A percentile compares a stretch with the other conserved stretches of the same genome.
Conservation (phyloP, 2,888 invertebrate genomes). For the Heliconius sara region DNA sequence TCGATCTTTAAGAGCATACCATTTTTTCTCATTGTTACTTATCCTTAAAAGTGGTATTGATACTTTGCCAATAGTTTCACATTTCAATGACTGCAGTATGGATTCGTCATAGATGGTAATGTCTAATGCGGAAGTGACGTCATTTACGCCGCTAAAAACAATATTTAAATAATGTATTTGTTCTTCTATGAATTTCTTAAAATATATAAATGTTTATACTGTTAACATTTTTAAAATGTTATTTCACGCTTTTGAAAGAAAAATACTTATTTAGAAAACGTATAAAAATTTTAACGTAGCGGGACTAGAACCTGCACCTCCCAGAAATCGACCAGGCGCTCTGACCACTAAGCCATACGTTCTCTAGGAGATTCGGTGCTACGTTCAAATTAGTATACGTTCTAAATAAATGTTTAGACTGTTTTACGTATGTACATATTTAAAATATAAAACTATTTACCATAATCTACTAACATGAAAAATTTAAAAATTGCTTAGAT, state of each 20-base stretch:
- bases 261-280: too few species aligned
- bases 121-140: slow-evolving; percentile 74
- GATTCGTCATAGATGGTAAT: slow-evolving; percentile 74
- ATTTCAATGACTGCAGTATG: slow-evolving; percentile 63
- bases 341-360: too few species aligned
- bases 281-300: too few species aligned
- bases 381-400: too few species aligned
- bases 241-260: too few species aligned
- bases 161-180: background rate
- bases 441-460: background rate
- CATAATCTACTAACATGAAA: background rate
- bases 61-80: slow-evolving; percentile 71
- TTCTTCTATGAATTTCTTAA: background rate
- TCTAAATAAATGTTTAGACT: background rate
- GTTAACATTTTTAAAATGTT: too few species aligned
- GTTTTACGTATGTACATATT: background rate
- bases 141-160: slow-evolving; percentile 67
- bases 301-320: too few species aligned
- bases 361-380: too few species aligned
- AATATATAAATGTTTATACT: slow-evolving; percentile 1
- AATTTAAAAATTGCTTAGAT: background rate
- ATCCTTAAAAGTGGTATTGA: slow-evolving; percentile 74
- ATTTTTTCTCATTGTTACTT: slow-evolving; percentile 71
- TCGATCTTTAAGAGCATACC: slow-evolving; percentile 74
- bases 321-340: too few species aligned